These are phyloP conservation scores for Drosophila neutralis DNA, from an alignment of 2,888 invertebrate genomes.

Conservation along the genomic window DNA sequence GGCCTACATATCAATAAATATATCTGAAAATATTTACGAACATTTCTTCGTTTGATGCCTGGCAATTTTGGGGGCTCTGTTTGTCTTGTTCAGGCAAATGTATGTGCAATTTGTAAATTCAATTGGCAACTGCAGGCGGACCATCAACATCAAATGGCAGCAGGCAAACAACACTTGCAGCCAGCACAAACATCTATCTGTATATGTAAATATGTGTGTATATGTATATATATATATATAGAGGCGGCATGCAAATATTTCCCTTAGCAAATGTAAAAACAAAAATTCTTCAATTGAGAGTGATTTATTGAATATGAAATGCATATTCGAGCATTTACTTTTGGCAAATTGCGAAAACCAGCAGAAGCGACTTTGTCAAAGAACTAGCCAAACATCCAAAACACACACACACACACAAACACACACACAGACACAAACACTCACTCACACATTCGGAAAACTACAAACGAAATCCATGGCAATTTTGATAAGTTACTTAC, in stretches of 20 bases:
- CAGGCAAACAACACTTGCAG: constrained; percentile 31
- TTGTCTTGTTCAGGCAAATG: constrained; percentile 53
- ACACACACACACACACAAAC: background rate
- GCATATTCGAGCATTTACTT: constrained; percentile 46
- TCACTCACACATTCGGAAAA: background rate
- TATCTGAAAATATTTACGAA: constrained; percentile 40
- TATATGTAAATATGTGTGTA: background rate
- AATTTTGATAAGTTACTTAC: constrained; percentile 40
- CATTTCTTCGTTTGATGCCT: constrained; percentile 41
- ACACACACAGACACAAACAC: background rate
- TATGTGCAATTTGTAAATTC: constrained; percentile 71
- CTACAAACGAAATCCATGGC: constrained; percentile 19
- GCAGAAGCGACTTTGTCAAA: constrained; percentile 19
- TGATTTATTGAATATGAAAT: constrained; percentile 63
- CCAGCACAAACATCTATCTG: background rate
- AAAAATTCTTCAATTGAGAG: constrained; percentile 56
- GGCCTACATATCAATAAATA: constrained; percentile 6
- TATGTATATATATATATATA: background rate
- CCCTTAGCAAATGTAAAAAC: constrained; percentile 50
- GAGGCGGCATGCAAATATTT: constrained; percentile 35
- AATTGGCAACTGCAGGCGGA: constrained; percentile 59
- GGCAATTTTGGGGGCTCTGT: constrained; percentile 33
- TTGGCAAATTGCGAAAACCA: constrained; percentile 50
- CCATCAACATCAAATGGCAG: constrained; percentile 14
- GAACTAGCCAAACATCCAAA: background rate